Percentiles rank a stretch among this genome's conserved stretches.
Evolutionary conservation across 2,113 vertebrate genomes (phyloP).

Genomic region (Ceyx cyanopectus): DNA sequence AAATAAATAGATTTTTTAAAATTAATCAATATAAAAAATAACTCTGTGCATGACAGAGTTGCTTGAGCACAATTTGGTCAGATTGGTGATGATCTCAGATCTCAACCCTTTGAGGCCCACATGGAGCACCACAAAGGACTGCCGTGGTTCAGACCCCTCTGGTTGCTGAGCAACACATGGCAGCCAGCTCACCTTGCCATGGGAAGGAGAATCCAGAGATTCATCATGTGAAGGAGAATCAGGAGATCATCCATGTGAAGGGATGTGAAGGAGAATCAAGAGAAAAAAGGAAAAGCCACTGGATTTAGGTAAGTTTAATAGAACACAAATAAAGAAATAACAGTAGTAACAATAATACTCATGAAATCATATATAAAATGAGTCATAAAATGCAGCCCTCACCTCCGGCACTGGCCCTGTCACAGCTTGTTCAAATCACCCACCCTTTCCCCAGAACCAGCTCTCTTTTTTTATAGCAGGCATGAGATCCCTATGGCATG

Average conservation of each 20-base stretch:
- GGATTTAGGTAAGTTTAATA: background rate
- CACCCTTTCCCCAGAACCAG: background rate
- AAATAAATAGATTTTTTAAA: too few species aligned
- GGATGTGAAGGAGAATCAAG: background rate
- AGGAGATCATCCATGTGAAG: background rate
- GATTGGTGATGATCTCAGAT: background rate
- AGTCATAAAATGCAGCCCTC: background rate
- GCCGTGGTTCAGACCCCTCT: background rate
- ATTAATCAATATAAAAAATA: too few species aligned
- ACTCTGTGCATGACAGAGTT: background rate
- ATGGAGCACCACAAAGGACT: background rate
- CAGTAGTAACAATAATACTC: background rate
- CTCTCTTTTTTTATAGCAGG: background rate
- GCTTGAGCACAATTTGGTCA: too few species aligned
- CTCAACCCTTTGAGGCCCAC: background rate
- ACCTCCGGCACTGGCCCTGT: too few species aligned
- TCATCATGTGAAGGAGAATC: background rate
- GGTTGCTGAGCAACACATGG: background rate
- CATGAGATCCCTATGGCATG: background rate
- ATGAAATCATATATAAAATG: background rate
- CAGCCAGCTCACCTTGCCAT: too few species aligned
- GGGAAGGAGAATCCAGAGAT: too few species aligned
- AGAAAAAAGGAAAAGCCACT: background rate
- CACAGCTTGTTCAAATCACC: background rate
- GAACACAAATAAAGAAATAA: background rate